Percentiles rank a stretch among this genome's conserved stretches.
Conservation (phyloP, 2,797 vertebrate genomes). For the Okamejei kenojei region DNA sequence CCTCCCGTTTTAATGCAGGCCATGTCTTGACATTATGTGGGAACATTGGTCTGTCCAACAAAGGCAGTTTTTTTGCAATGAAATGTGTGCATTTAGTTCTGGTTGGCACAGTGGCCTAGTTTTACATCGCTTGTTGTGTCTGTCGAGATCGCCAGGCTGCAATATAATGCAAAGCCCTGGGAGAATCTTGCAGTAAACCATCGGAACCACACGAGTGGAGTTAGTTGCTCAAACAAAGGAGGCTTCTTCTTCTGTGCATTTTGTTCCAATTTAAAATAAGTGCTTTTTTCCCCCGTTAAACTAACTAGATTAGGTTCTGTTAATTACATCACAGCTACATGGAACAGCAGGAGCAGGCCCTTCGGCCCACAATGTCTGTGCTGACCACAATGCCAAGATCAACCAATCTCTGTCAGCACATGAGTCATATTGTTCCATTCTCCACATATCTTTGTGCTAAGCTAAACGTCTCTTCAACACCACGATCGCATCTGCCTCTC, state of each 20-base stretch:
- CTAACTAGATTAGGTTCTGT: neutral
- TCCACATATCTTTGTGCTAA: too few species aligned
- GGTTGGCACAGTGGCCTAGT: slow-evolving; percentile 27
- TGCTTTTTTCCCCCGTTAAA: neutral
- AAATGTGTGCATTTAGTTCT: slow-evolving; percentile 4
- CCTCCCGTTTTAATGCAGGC: neutral
- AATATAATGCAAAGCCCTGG: slow-evolving; percentile 29
- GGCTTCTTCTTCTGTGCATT: neutral
- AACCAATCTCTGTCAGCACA: too few species aligned
- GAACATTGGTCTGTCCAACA: neutral
- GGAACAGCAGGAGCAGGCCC: too few species aligned
- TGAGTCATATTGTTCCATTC: too few species aligned
- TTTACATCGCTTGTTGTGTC: slow-evolving; percentile 21
- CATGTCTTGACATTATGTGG: neutral
- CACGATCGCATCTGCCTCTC: too few species aligned
- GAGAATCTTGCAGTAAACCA: neutral
- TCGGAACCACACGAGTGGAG: neutral
- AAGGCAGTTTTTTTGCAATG: neutral
- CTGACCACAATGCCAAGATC: too few species aligned
- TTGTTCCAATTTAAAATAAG: neutral
- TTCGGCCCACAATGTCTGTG: too few species aligned
- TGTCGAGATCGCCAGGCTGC: slow-evolving; percentile 23
- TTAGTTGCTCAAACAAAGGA: slow-evolving; percentile 16
- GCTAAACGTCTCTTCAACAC: too few species aligned
- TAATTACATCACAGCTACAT: neutral